Evolutionary conservation across 2,888 invertebrate species (phyloP).

Genomic region (Platerodrilus igneus): DNA sequence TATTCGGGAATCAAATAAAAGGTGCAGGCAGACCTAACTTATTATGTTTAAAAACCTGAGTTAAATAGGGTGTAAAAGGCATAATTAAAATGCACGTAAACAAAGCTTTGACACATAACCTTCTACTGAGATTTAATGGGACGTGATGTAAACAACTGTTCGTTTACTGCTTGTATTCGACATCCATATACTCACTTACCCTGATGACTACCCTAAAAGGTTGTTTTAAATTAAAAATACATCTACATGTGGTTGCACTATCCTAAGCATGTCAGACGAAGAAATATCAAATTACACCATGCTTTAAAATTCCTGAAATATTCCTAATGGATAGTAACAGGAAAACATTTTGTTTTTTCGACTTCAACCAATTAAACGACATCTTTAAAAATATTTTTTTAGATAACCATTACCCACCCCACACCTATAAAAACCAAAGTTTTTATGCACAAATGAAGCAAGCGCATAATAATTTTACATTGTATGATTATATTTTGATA

Average conservation of each 20-base stretch:
- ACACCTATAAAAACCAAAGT: too few species aligned
- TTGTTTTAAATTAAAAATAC: slow-evolving; percentile 27
- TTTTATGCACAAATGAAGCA: too few species aligned
- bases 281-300: slow-evolving; percentile 27
- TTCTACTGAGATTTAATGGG: slow-evolving; percentile 11
- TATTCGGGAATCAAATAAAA: too few species aligned
- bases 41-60: too few species aligned
- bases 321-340: slow-evolving; percentile 29
- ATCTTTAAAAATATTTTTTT: too few species aligned
- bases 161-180: slow-evolving; percentile 19
- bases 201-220: slow-evolving; percentile 27
- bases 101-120: slow-evolving; percentile 1
- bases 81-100: slow-evolving; percentile 14
- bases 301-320: slow-evolving; percentile 30
- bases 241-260: slow-evolving; percentile 32
- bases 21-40: too few species aligned
- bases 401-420: too few species aligned
- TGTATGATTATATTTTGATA: too few species aligned
- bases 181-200: slow-evolving; percentile 24
- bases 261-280: slow-evolving; percentile 22
- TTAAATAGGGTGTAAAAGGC: slow-evolving; percentile 16
- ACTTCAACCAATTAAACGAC: too few species aligned
- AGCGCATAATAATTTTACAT: too few species aligned
- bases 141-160: slow-evolving; percentile 16
- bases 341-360: too few species aligned